A percentile compares a stretch with the other conserved stretches of the same genome.
phyloP scores from a whole-genome alignment of 2,797 vertebrate genomes.

The Chromobotia macracanthus region DNA sequence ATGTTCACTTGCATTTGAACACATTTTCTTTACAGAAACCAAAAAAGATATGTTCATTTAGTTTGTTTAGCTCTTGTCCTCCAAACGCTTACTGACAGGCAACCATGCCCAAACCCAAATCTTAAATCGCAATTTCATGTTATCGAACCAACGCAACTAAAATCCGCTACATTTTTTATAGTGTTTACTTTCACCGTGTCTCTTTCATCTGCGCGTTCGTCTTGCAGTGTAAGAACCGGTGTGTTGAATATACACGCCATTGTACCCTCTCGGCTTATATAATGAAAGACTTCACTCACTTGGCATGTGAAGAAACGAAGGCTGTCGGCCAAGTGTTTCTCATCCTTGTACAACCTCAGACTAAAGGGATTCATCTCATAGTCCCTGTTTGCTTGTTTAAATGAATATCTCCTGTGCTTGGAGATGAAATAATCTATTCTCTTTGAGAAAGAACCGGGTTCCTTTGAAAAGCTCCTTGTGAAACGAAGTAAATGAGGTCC shows the following conservation, averaged over 20 bases:
- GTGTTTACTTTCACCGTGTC: slow-evolving; percentile 3
- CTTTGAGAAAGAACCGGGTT: slow-evolving; percentile 19
- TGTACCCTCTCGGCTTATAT: neutral
- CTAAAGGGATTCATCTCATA: slow-evolving; percentile 31
- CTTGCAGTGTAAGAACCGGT: slow-evolving; percentile 21
- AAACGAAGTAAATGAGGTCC: neutral
- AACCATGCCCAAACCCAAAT: slow-evolving; percentile 7
- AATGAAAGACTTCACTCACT: slow-evolving; percentile 26
- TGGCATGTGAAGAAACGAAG: slow-evolving; percentile 22
- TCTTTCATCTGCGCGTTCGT: slow-evolving; percentile 16
- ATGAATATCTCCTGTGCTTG: slow-evolving; percentile 35
- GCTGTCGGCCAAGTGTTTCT: slow-evolving; percentile 34
- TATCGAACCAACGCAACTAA: neutral
- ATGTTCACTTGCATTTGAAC: neutral
- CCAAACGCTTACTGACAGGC: neutral
- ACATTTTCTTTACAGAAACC: neutral
- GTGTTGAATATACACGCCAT: slow-evolving; percentile 19
- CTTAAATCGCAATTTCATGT: slow-evolving; percentile 4
- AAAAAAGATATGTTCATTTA: neutral
- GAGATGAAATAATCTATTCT: slow-evolving; percentile 37
- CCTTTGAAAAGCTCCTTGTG: slow-evolving; percentile 41
- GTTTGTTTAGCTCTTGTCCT: neutral
- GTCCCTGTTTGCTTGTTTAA: slow-evolving; percentile 28
- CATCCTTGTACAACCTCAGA: slow-evolving; percentile 4
- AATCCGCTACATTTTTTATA: slow-evolving; percentile 34